phyloP scores from a whole-genome alignment of 2,113 vertebrate species.

The Gracilinanus agilis region DNA sequence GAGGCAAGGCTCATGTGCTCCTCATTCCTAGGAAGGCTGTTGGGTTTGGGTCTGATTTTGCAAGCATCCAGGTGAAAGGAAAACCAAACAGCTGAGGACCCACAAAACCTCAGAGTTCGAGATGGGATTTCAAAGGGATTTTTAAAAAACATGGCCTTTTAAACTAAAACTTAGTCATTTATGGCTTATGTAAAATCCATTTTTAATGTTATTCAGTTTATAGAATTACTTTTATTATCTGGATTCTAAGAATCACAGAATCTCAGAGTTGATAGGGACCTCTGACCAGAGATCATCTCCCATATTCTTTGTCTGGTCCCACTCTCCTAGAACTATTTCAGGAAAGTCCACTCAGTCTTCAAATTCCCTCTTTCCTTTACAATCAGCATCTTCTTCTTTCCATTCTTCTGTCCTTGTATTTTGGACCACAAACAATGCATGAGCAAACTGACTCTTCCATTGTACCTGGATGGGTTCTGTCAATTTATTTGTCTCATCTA shows the following conservation, averaged over 20 bases:
- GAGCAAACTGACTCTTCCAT: not conserved
- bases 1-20: not conserved
- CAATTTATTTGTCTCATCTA: not conserved
- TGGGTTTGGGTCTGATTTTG: constrained; percentile 22
- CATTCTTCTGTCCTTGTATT: not conserved
- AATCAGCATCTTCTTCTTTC: not conserved
- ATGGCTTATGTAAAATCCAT: constrained; percentile 23
- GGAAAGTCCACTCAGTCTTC: not conserved
- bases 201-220: constrained; percentile 50
- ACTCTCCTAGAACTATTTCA: not conserved
- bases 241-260: not conserved
- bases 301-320: not conserved
- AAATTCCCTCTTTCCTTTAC: not conserved
- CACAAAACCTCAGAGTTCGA: constrained; percentile 16
- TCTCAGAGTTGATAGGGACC: not conserved
- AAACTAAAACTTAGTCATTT: not conserved
- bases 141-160: constrained; percentile 1
- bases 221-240: not conserved
- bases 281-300: not conserved
- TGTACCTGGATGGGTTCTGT: not conserved
- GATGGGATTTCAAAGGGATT: constrained; percentile 34
- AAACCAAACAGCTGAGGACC: not conserved
- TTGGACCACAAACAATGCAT: not conserved
- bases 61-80: constrained; percentile 69
- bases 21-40: not conserved